Evolutionary conservation across 2,113 vertebrate species (phyloP).

Genomic region (Rattus norvegicus): GRCr8 NC_086030.1:41504001-41504500

Average conservation of each 20-base stretch:
- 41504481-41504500: background rate
- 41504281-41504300: too few relatives aligned
- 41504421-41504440: too few relatives aligned
- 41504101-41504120: background rate
- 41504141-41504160: background rate
- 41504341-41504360: background rate
- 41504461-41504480: too few relatives aligned
- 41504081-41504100: background rate
- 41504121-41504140: background rate
- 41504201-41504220: background rate
- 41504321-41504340: background rate
- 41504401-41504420: too few relatives aligned
- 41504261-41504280: too few relatives aligned
- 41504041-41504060: background rate
- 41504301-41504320: too few relatives aligned
- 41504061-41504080: background rate
- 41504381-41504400: too few relatives aligned
- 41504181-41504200: too few relatives aligned
- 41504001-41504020: background rate
- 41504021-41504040: background rate
- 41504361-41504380: too few relatives aligned
- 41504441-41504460: too few relatives aligned
- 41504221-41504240: background rate
- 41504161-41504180: too few relatives aligned
- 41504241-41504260: background rate